Percentiles rank a stretch among this genome's conserved stretches.
Conservation (phyloP, 2,888 invertebrate species). For the Elegia similella region DNA sequence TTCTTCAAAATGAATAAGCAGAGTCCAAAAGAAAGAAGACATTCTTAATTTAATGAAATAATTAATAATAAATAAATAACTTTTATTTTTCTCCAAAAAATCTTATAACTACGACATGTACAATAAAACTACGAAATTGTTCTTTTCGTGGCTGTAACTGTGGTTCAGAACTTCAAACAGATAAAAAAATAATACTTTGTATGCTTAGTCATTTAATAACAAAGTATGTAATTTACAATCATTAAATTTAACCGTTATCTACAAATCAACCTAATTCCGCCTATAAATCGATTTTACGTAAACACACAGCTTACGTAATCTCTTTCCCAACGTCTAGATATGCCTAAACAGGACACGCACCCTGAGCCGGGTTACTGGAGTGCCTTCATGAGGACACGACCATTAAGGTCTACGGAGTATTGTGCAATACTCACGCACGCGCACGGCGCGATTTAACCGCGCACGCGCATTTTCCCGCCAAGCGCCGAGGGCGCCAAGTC, state of each 20-base stretch:
- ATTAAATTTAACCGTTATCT: background rate
- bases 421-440: slow-evolving; percentile 66
- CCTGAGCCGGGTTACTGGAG: slow-evolving; percentile 7
- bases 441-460: slow-evolving; percentile 52
- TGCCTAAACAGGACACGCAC: slow-evolving; percentile 8
- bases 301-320: background rate
- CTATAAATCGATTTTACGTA: slow-evolving; percentile 9
- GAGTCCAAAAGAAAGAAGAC: no score
- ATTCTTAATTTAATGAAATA: no score
- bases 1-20: no score
- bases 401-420: slow-evolving; percentile 38
- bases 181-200: no score
- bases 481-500: slow-evolving; percentile 56
- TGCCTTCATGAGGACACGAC: slow-evolving; percentile 10
- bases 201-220: no score
- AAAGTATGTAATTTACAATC: no score
- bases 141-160: no score
- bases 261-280: background rate
- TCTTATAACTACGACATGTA: no score
- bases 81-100: no score
- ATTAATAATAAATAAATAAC: no score
- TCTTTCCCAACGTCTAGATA: slow-evolving; percentile 9
- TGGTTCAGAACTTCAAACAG: no score
- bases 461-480: slow-evolving; percentile 74
- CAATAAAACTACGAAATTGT: no score